These are phyloP conservation scores for Pseudococcus viburni DNA, from an alignment of 2,888 invertebrate genomes.

Conservation along the genomic window DNA sequence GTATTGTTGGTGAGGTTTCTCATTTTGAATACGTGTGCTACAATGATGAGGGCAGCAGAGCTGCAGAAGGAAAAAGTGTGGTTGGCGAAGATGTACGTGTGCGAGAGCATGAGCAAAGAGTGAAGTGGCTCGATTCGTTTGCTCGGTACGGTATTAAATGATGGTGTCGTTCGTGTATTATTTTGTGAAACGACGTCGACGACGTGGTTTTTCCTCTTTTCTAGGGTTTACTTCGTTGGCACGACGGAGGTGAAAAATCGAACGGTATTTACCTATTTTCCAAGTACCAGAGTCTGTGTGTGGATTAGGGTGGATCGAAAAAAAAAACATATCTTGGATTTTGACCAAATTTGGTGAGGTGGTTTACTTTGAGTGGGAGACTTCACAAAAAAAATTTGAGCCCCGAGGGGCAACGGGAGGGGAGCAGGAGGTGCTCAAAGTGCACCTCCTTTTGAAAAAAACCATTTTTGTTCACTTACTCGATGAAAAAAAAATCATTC, in stretches of 20 bases:
- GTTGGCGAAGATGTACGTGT: neutral
- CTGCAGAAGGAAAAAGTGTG: neutral
- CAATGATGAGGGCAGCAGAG: neutral
- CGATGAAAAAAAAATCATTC: too few species aligned
- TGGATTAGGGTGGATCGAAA: too few species aligned
- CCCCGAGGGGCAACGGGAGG: too few species aligned
- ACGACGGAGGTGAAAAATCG: neutral
- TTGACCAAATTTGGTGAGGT: too few species aligned
- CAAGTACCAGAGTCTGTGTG: too few species aligned
- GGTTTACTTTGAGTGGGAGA: too few species aligned
- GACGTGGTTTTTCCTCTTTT: neutral
- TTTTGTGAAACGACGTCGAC: neutral
- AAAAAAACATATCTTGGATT: too few species aligned
- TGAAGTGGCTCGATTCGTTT: neutral
- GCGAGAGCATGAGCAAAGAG: neutral
- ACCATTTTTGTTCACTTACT: too few species aligned
- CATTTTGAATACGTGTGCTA: constrained; percentile 7
- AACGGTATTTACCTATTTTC: neutral
- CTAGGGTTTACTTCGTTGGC: neutral
- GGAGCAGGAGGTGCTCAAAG: too few species aligned
- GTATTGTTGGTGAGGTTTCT: constrained; percentile 21
- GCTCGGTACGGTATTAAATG: neutral
- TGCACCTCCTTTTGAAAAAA: too few species aligned
- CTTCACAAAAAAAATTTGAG: too few species aligned
- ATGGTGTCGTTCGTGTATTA: neutral